A percentile compares a stretch with the other conserved stretches of the same genome.
Conservation (phyloP, 2,888 invertebrate species). For the Mystacides longicornis region DNA sequence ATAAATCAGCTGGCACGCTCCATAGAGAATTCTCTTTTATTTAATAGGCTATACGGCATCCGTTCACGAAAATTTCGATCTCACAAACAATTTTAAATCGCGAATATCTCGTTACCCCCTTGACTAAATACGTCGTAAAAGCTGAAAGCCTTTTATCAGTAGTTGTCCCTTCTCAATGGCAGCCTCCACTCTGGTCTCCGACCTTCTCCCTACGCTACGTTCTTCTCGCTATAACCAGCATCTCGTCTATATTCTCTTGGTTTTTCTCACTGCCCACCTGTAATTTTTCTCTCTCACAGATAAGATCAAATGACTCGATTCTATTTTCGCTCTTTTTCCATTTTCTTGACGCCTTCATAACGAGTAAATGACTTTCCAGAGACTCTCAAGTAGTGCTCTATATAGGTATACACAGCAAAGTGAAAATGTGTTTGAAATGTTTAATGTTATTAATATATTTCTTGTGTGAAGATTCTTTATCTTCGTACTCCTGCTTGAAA, state of each 20-base stretch:
- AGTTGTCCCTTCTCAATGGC: slow-evolving; percentile 24
- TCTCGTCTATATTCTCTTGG: neutral
- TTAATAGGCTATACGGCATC: slow-evolving; percentile 18
- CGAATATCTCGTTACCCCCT: slow-evolving; percentile 25
- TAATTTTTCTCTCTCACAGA: slow-evolving; percentile 25
- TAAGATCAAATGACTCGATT: slow-evolving; percentile 23
- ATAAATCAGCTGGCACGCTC: slow-evolving; percentile 12
- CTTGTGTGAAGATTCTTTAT: too few species aligned
- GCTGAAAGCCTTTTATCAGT: slow-evolving; percentile 25
- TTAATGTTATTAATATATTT: too few species aligned
- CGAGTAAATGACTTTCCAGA: neutral
- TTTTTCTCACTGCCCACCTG: slow-evolving; percentile 19
- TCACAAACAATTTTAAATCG: slow-evolving; percentile 25
- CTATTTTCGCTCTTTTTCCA: slow-evolving; percentile 1
- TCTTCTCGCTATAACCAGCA: neutral
- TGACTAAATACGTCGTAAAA: slow-evolving; percentile 26
- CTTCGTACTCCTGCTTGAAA: too few species aligned
- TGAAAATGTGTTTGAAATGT: too few species aligned
- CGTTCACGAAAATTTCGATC: slow-evolving; percentile 23
- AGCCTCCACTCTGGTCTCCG: slow-evolving; percentile 13
- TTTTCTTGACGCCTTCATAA: neutral
- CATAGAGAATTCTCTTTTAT: slow-evolving; percentile 12
- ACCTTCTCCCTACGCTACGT: slow-evolving; percentile 5
- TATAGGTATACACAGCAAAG: too few species aligned
- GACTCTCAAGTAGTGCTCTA: neutral